phyloP scores from a whole-genome alignment of 2,888 invertebrate species.

The Eugnorisma glareosa region DNA sequence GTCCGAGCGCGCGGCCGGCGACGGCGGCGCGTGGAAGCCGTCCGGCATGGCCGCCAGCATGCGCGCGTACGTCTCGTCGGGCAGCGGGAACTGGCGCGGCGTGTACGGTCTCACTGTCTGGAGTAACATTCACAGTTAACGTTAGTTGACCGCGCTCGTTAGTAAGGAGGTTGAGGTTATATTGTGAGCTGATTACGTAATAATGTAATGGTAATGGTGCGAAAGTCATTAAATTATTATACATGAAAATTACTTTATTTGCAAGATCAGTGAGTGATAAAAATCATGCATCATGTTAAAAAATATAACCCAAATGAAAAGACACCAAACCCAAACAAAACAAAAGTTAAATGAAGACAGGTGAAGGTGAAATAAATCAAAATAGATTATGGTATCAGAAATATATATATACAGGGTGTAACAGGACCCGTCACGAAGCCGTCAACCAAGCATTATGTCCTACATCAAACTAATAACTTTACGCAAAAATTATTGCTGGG shows the following conservation, averaged over 20 bases:
- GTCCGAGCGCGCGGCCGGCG: slow-evolving; percentile 55
- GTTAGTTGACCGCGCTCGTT: slow-evolving; percentile 62
- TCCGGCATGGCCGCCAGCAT: slow-evolving; percentile 93
- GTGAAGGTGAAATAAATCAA: not conserved
- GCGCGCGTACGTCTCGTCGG: slow-evolving; percentile 92
- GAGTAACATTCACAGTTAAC: slow-evolving; percentile 68
- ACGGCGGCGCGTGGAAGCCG: slow-evolving; percentile 87
- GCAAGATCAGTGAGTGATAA: not conserved
- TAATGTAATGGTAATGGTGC: not conserved
- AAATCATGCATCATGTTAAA: not conserved
- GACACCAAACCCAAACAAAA: not conserved
- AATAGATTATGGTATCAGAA: not conserved
- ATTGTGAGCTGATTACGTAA: not conserved
- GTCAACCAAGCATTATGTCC: too few relatives aligned
- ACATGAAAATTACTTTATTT: not conserved
- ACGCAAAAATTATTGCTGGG: too few relatives aligned
- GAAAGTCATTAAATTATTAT: too few relatives aligned
- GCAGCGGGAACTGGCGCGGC: slow-evolving; percentile 93
- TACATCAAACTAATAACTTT: too few relatives aligned
- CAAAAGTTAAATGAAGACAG: not conserved
- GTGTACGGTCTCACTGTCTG: slow-evolving; percentile 94
- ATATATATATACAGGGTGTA: too few relatives aligned
- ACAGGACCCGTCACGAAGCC: too few relatives aligned
- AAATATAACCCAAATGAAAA: not conserved
- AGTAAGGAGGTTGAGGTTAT: slow-evolving; percentile 53